Base-by-base conservation (phyloP, 2,113 vertebrate species). In the Hydropotes inermis region DNA sequence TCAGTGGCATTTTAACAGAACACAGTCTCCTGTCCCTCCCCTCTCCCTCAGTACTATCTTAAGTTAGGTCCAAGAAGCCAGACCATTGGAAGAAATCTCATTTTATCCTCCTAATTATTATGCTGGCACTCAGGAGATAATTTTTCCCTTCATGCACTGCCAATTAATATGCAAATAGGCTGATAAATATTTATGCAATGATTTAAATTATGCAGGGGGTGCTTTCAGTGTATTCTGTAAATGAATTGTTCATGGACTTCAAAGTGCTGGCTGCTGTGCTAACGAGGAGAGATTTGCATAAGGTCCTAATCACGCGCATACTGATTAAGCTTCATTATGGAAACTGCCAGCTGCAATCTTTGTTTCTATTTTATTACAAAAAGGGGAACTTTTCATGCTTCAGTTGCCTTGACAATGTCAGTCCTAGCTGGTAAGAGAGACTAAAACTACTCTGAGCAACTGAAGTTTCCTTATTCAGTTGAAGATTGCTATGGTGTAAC, bases 271-370 rank as follows among this genome's bases (percentile, higher is more conserved):
- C 99, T 99, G 99, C 99, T 99, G 99, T 99, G 99, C 99, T 99
- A 99, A 99, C 99, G 99, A 99, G 99, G 99, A 98, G 96, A 99
- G 99, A 99, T 99, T 99, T 99, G 99, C 99, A 99, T 99, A 99
- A 99, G 99, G 99, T 99, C 99, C 99, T 99, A 99, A 99, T 99
- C 99, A 99, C 99, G 98, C 99, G 99, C 99, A 99, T 99, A 99
- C 99, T 99, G 99, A 99, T 99, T 99, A 99, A 99, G 99, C 99
- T 99, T 99, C 99, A 99, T 99, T 99, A 99, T 99, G 99, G 99
- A 99, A 99, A 99, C 99, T 99, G 99, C 99, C 99, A 99, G 99
- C 99, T 99, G 99, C 99, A 99, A 99, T 99, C 99, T 99, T 99
- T 99, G 99, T 99, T 99, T 99, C 99, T 99, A 99, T 99, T 99